Evolutionary conservation across 1,140 invertebrate species (phyloP).

Genomic region (Danaus plexippus): DNA sequence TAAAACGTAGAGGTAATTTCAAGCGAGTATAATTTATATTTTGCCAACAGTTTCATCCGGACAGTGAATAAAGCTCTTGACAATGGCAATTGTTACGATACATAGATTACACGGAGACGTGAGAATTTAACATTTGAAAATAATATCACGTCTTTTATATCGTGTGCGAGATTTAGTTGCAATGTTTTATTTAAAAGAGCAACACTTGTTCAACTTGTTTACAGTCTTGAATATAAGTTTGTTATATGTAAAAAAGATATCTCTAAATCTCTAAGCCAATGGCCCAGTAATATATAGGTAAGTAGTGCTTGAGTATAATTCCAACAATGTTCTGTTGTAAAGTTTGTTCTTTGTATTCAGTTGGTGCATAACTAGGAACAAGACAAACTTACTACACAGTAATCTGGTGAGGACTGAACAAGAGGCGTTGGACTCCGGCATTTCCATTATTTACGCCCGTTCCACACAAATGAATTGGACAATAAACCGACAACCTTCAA

Average conservation of each 20-base stretch:
- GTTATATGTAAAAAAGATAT: conserved; percentile 21
- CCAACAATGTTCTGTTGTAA: conserved; percentile 28
- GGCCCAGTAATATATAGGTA: not conserved
- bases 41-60: conserved; percentile 33
- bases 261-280: conserved; percentile 1
- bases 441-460: conserved; percentile 57
- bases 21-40: conserved; percentile 52
- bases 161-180: too few relatives aligned
- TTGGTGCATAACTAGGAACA: conserved; percentile 41
- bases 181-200: too few relatives aligned
- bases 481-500: conserved; percentile 57
- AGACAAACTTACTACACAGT: conserved; percentile 56
- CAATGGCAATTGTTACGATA: conserved; percentile 22
- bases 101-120: too few relatives aligned
- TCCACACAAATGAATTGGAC: conserved; percentile 59
- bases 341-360: conserved; percentile 45
- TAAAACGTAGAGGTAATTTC: conserved; percentile 53
- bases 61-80: conserved; percentile 43
- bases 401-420: conserved; percentile 47
- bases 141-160: too few relatives aligned
- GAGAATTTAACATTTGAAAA: too few relatives aligned
- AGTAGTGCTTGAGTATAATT: conserved; percentile 8
- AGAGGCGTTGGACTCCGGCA: conserved; percentile 36
- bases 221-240: conserved; percentile 16
- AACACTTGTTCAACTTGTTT: conserved; percentile 9